Conservation (phyloP, 2,888 invertebrate genomes). For the Drosophila flavopinicola region DNA sequence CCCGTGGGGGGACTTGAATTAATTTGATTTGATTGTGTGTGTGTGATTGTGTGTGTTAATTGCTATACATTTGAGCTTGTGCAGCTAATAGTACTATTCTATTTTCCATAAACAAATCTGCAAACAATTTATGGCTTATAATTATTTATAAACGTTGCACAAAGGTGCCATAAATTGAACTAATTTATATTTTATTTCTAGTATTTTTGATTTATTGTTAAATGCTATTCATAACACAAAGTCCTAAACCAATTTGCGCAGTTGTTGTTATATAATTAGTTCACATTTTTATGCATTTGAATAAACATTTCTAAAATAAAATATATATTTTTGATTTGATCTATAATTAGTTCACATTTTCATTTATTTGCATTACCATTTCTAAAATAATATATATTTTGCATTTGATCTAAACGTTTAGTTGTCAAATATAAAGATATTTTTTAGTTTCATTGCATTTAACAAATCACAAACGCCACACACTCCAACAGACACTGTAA, state of each 20-base stretch:
- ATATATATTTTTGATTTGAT: too few species aligned
- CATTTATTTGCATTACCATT: too few species aligned
- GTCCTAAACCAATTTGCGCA: too few species aligned
- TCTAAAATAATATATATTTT: too few species aligned
- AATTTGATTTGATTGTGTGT: slow-evolving; percentile 61
- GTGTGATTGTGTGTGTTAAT: slow-evolving; percentile 39
- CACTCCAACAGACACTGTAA: not conserved
- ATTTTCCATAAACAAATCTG: slow-evolving; percentile 29
- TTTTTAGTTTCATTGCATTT: not conserved
- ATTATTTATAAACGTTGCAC: slow-evolving; percentile 11
- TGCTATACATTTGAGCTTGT: slow-evolving; percentile 47
- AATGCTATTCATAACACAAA: too few species aligned
- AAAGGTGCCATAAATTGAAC: not conserved
- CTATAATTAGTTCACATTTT: too few species aligned
- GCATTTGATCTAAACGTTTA: not conserved
- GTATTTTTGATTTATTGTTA: not conserved
- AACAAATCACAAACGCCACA: not conserved
- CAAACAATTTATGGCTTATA: slow-evolving; percentile 19
- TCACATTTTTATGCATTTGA: too few species aligned
- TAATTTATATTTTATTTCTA: too few species aligned
- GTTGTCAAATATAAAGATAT: not conserved
- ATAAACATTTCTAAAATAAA: too few species aligned
- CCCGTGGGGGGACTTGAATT: slow-evolving; percentile 70
- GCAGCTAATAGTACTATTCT: slow-evolving; percentile 17
- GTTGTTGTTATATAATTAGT: too few species aligned